phyloP scores from a whole-genome alignment of 2,888 invertebrate species.

The Ophion ellenae region DNA sequence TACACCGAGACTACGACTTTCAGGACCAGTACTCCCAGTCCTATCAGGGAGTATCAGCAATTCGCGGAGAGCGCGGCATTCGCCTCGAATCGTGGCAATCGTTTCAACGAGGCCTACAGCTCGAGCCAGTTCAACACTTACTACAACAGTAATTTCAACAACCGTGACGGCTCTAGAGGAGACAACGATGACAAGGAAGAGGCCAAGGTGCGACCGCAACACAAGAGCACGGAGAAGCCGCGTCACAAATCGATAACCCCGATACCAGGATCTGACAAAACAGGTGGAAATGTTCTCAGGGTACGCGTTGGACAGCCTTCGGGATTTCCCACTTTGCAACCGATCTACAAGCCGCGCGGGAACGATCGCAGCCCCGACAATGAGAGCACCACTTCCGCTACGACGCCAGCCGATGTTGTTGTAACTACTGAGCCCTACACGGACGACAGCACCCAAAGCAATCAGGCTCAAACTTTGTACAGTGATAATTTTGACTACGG shows the following conservation, averaged over 20 bases:
- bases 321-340: constrained; percentile 77
- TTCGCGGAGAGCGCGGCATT: constrained; percentile 92
- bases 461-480: constrained; percentile 69
- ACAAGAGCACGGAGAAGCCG: constrained; percentile 60
- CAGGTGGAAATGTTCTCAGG: constrained; percentile 75
- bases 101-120: constrained; percentile 75
- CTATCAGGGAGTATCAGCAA: constrained; percentile 88
- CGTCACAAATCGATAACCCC: constrained; percentile 72
- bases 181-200: constrained; percentile 55
- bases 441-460: constrained; percentile 70
- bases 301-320: constrained; percentile 74
- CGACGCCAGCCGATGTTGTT: constrained; percentile 53
- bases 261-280: constrained; percentile 81
- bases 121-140: constrained; percentile 73
- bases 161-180: constrained; percentile 66
- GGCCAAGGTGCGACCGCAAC: constrained; percentile 59
- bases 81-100: constrained; percentile 84
- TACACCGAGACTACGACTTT: constrained; percentile 81
- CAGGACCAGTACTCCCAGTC: constrained; percentile 83
- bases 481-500: constrained; percentile 66
- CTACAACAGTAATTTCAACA: constrained; percentile 62
- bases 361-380: constrained; percentile 59
- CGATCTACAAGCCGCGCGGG: constrained; percentile 77
- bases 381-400: constrained; percentile 69
- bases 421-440: constrained; percentile 68